phyloP scores from a whole-genome alignment of 1,140 invertebrate species.

The Pseudomyrmex dendroicus region DNA sequence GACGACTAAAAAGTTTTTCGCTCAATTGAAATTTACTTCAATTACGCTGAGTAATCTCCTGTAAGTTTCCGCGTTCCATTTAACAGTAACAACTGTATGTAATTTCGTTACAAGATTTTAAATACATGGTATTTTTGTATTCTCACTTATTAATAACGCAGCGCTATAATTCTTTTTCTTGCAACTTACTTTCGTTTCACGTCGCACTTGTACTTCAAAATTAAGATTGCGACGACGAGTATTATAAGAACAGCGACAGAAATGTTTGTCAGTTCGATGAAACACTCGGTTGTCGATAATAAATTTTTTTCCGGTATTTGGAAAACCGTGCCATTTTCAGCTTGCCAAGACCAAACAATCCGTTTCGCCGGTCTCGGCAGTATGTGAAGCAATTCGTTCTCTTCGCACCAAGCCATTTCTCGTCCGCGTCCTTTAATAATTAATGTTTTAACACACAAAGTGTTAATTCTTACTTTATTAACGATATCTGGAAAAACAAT shows the following conservation, averaged over 20 bases:
- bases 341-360: slow-evolving; percentile 72
- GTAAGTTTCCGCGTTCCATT: neutral
- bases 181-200: slow-evolving; percentile 68
- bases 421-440: neutral
- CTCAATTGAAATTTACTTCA: slow-evolving; percentile 48
- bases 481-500: too few species aligned
- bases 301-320: slow-evolving; percentile 59
- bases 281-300: slow-evolving; percentile 65
- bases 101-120: neutral
- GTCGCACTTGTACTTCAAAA: slow-evolving; percentile 66
- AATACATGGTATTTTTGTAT: too few species aligned
- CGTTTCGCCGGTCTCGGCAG: slow-evolving; percentile 64
- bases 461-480: neutral
- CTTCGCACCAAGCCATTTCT: slow-evolving; percentile 73
- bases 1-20: slow-evolving; percentile 32
- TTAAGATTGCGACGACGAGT: slow-evolving; percentile 56
- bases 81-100: neutral
- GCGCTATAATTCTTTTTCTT: neutral
- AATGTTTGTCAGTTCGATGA: slow-evolving; percentile 73
- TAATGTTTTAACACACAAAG: slow-evolving; percentile 13
- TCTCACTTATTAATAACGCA: too few species aligned
- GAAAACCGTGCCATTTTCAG: slow-evolving; percentile 70
- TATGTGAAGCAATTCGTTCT: slow-evolving; percentile 61
- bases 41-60: slow-evolving; percentile 14
- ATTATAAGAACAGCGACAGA: slow-evolving; percentile 57